Conservation (phyloP, 2,113 vertebrate genomes). For the Mastomys coucha region DNA sequence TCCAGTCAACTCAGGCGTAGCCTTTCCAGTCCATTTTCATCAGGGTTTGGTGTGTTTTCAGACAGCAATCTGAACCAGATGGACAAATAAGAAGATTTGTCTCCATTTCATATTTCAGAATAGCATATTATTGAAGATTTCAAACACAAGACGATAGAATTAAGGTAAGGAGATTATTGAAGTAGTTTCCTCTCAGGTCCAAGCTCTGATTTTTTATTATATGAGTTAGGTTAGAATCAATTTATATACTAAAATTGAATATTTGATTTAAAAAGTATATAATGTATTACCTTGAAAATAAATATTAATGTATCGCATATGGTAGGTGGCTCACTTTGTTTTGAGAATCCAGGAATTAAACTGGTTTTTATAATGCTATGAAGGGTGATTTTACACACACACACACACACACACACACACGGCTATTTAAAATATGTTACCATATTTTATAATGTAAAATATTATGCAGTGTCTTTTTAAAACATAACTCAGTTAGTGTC, state of each 20-base stretch:
- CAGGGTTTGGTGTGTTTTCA: neutral
- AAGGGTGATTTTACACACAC: neutral
- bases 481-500: neutral
- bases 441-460: neutral
- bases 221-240: constrained; percentile 32
- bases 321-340: neutral
- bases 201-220: neutral
- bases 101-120: constrained; percentile 14
- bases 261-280: constrained; percentile 14
- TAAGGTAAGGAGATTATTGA: neutral
- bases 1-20: no score
- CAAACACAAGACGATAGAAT: constrained; percentile 18
- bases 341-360: constrained; percentile 27
- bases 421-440: neutral
- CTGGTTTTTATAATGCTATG: neutral
- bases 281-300: neutral
- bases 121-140: neutral
- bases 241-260: constrained; percentile 30
- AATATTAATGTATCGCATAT: constrained; percentile 38
- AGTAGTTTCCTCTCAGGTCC: neutral
- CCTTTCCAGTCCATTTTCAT: neutral
- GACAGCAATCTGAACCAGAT: neutral
- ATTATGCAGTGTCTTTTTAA: neutral
- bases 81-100: neutral
- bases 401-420: neutral